A percentile compares a stretch with the other conserved stretches of the same genome.
phyloP scores from a whole-genome alignment of 2,113 vertebrate species.

The Tachuris rubrigastra region DNA sequence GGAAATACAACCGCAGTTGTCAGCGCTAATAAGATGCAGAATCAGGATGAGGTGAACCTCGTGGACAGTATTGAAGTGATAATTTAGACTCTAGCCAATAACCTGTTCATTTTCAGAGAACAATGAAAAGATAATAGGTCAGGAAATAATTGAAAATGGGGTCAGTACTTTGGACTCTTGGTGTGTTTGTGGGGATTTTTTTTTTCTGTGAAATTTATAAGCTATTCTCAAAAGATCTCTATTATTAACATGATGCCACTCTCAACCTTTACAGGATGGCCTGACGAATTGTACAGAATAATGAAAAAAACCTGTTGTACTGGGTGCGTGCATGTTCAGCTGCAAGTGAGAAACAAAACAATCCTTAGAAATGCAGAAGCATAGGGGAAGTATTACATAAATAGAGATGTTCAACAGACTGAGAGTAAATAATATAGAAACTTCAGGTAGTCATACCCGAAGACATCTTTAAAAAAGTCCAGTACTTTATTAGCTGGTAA shows the following conservation, averaged over 20 bases:
- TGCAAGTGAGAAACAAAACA: not conserved
- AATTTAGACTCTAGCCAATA: not conserved
- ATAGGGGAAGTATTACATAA: not conserved
- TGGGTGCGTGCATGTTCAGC: not conserved
- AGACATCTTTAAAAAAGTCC: not conserved
- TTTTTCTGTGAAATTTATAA: not conserved
- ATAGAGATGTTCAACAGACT: not conserved
- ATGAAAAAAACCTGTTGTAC: not conserved
- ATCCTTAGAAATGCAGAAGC: not conserved
- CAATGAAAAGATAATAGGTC: not conserved
- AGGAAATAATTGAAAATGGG: not conserved
- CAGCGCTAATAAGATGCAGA: not conserved
- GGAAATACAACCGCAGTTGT: not conserved
- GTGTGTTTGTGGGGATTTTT: not conserved
- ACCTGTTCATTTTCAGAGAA: not conserved
- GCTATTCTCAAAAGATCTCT: not conserved
- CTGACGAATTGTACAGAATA: not conserved
- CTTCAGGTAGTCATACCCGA: not conserved
- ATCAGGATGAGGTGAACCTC: not conserved
- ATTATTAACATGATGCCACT: not conserved
- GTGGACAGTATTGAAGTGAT: not conserved
- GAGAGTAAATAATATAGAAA: not conserved
- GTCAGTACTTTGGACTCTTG: not conserved
- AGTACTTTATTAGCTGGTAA: not conserved
- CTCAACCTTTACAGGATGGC: not conserved